Conservation (phyloP, 2,888 invertebrate species). For the Polietes domitor region DNA sequence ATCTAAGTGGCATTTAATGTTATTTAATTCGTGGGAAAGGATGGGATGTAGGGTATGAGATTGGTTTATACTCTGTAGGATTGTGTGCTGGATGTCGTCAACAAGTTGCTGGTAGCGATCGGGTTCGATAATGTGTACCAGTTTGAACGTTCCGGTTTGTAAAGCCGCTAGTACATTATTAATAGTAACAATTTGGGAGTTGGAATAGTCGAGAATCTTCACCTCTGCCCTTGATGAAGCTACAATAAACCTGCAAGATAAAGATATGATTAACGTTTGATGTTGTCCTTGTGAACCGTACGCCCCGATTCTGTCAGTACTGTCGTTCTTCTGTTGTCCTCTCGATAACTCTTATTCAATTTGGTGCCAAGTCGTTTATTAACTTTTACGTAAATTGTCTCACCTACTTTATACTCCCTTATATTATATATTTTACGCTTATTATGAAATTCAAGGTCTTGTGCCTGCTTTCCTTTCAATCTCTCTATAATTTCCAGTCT, state of each 20-base stretch:
- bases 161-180: neutral
- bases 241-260: neutral
- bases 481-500: conserved; percentile 29
- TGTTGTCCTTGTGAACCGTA: too few species aligned
- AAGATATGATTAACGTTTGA: too few species aligned
- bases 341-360: conserved; percentile 15
- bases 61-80: neutral
- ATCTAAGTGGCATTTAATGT: neutral
- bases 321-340: conserved; percentile 18
- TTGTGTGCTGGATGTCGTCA: neutral
- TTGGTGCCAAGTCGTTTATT: conserved; percentile 44
- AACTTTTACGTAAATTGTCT: conserved; percentile 23
- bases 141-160: conserved; percentile 1
- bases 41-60: neutral
- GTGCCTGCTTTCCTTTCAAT: conserved; percentile 32
- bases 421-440: conserved; percentile 10
- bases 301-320: too few species aligned
- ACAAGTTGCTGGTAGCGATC: conserved; percentile 4
- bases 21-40: neutral
- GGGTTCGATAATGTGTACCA: conserved; percentile 17
- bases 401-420: conserved; percentile 21
- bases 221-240: neutral
- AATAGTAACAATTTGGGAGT: neutral
- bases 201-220: conserved; percentile 6
- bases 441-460: conserved; percentile 42